Conservation (phyloP, 2,888 invertebrate genomes). For the Ommatoiulus sabulosus region DNA sequence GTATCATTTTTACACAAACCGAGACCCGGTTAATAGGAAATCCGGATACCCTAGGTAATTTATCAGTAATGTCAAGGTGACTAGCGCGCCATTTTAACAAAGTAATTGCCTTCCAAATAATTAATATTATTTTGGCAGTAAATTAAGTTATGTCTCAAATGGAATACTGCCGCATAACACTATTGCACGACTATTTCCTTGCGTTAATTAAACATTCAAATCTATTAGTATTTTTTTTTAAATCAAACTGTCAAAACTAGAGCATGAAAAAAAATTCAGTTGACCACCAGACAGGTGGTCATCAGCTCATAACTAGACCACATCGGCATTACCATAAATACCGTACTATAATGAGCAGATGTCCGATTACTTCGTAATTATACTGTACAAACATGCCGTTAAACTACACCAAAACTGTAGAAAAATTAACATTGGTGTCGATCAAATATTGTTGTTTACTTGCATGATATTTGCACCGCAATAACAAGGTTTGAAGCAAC, state of each 20-base stretch:
- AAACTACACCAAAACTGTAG: background rate
- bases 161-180: background rate
- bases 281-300: background rate
- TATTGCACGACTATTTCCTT: too few relatives aligned
- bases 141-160: too few relatives aligned
- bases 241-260: background rate
- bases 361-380: background rate
- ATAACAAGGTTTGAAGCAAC: background rate
- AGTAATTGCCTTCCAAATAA: too few relatives aligned
- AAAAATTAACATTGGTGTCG: background rate
- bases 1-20: too few relatives aligned
- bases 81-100: too few relatives aligned
- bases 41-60: too few relatives aligned
- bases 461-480: background rate
- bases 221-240: background rate
- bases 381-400: background rate
- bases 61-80: too few relatives aligned
- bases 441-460: background rate
- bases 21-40: too few relatives aligned
- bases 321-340: background rate
- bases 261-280: constrained; percentile 24
- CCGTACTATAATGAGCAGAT: background rate
- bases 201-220: background rate
- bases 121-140: too few relatives aligned
- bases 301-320: constrained; percentile 7